Conservation (phyloP, 2,888 invertebrate genomes). For the Hirtodrosophila cameraria region DNA sequence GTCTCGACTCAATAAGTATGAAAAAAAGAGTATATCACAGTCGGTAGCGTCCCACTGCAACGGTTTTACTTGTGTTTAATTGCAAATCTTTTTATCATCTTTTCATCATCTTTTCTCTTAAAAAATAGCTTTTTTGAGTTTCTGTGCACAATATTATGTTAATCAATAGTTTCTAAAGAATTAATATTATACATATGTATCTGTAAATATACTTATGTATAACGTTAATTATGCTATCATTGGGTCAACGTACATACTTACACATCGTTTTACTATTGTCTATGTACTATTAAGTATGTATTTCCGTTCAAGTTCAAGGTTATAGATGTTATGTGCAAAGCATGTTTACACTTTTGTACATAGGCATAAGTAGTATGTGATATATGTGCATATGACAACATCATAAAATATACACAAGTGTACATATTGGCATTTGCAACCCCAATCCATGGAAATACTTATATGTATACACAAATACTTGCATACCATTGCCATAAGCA, state of each 20-base stretch:
- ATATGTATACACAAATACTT: slow-evolving; percentile 1
- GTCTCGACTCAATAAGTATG: too few species aligned
- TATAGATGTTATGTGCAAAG: slow-evolving; percentile 20
- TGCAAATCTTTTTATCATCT: too few species aligned
- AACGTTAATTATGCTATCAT: too few species aligned
- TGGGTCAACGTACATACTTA: background rate
- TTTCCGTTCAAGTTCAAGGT: slow-evolving; percentile 58
- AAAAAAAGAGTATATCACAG: too few species aligned
- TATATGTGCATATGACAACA: slow-evolving; percentile 6
- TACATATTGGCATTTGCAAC: slow-evolving; percentile 14
- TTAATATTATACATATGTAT: too few species aligned
- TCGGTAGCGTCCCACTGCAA: too few species aligned
- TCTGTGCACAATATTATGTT: background rate
- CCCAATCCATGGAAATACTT: background rate
- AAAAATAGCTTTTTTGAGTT: too few species aligned
- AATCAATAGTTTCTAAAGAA: too few species aligned
- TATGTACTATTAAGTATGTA: slow-evolving; percentile 1
- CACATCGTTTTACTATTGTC: background rate
- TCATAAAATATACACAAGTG: slow-evolving; percentile 9
- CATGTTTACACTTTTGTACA: background rate
- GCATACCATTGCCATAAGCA: background rate
- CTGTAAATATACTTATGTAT: too few species aligned
- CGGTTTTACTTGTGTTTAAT: too few species aligned
- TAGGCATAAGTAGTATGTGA: background rate
- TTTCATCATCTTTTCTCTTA: too few species aligned